Percentiles rank a stretch among this genome's conserved stretches.
Conservation (phyloP, 2,888 invertebrate species). For the Tridacna gigas region DNA sequence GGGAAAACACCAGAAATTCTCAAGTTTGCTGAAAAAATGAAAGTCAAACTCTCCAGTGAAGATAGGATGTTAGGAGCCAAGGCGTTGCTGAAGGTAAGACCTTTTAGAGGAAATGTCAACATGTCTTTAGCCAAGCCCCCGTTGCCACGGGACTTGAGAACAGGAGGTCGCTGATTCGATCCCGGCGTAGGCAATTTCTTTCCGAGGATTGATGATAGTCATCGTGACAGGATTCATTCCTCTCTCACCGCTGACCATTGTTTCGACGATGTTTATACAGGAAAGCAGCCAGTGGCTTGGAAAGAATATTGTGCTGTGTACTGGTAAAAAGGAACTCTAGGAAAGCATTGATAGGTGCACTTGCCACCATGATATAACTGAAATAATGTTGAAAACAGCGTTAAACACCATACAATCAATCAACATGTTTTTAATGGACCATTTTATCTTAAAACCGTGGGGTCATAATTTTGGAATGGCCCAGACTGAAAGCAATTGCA, state of each 20-base stretch:
- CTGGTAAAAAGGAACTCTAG: neutral
- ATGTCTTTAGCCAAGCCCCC: neutral
- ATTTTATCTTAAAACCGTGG: too few relatives aligned
- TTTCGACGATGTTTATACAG: too few relatives aligned
- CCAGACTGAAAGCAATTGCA: too few relatives aligned
- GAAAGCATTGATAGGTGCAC: neutral
- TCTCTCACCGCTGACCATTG: neutral
- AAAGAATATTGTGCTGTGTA: neutral
- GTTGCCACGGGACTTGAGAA: neutral
- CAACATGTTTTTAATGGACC: neutral
- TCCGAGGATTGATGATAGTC: neutral
- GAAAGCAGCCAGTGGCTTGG: neutral
- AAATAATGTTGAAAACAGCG: neutral
- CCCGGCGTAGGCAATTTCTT: neutral
- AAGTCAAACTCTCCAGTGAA: constrained; percentile 95
- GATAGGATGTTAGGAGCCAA: constrained; percentile 99
- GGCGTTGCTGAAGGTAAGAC: constrained; percentile 92
- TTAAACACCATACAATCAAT: neutral
- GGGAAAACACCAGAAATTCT: constrained; percentile 87
- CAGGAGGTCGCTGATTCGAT: neutral
- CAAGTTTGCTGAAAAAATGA: constrained; percentile 94
- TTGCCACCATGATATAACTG: neutral
- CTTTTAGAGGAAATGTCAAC: neutral
- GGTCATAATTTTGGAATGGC: too few relatives aligned
- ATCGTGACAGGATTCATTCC: neutral